Evolutionary conservation across 2,797 vertebrate species (phyloP).

Genomic region (Buceros bicornis): DNA sequence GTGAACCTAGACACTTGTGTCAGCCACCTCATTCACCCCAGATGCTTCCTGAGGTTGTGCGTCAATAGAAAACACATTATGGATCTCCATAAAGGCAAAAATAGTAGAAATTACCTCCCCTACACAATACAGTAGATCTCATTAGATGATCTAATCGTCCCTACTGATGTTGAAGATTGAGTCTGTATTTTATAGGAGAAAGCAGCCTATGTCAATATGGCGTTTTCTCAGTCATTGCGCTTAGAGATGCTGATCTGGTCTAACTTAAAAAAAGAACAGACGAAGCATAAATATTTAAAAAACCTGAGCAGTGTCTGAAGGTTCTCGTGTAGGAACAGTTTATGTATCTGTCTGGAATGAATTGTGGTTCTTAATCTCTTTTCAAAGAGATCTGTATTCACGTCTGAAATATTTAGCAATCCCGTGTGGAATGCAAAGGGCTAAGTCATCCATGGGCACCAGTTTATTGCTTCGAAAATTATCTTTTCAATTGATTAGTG

Average conservation of each 20-base stretch:
- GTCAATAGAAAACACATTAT: not conserved
- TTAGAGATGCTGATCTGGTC: not conserved
- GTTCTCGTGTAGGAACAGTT: not conserved
- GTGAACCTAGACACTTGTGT: not conserved
- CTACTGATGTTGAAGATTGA: not conserved
- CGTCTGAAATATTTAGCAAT: not conserved
- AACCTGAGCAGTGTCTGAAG: not conserved
- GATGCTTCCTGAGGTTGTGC: not conserved
- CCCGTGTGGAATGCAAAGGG: not conserved
- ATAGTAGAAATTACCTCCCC: not conserved
- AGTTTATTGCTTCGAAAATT: not conserved
- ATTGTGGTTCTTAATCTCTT: not conserved
- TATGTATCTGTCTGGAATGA: not conserved
- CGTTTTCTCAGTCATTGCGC: not conserved
- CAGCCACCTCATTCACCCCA: not conserved
- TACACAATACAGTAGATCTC: not conserved
- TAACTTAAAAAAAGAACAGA: not conserved
- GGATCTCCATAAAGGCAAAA: not conserved
- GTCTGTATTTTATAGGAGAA: not conserved
- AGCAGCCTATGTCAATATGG: not conserved
- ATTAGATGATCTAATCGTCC: not conserved
- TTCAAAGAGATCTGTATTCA: not conserved
- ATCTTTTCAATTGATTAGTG: not conserved
- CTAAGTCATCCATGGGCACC: not conserved
- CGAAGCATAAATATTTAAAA: not conserved